Conservation (phyloP, 2,113 vertebrate species). For the Heterocephalus glaber region DNA sequence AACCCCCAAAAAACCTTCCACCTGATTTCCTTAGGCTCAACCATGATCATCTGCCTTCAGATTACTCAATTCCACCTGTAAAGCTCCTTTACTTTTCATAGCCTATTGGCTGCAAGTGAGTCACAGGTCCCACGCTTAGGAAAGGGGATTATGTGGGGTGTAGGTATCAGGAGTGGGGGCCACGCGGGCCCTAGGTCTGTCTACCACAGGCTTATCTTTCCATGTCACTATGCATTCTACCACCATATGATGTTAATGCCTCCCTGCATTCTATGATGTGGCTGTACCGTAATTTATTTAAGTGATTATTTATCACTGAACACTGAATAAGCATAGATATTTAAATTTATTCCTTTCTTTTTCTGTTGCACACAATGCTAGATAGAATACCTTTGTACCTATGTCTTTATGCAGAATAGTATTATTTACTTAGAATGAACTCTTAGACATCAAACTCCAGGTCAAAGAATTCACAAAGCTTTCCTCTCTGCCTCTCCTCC, state of each 20-base stretch:
- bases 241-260: neutral
- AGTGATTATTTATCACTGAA: neutral
- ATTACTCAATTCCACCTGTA: neutral
- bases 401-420: neutral
- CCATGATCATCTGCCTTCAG: too few relatives aligned
- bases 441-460: neutral
- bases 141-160: neutral
- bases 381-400: neutral
- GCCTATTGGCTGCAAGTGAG: too few relatives aligned
- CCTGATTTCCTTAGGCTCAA: neutral
- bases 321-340: neutral
- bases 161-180: neutral
- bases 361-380: neutral
- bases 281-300: neutral
- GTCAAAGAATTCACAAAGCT: neutral
- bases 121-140: neutral
- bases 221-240: neutral
- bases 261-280: neutral
- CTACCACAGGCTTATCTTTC: neutral
- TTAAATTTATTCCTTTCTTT: neutral
- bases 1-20: too few relatives aligned
- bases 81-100: neutral
- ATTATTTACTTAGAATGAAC: neutral
- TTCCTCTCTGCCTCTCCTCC: neutral
- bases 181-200: neutral